A percentile compares a stretch with the other conserved stretches of the same genome.
Conservation (phyloP, 2,113 vertebrate species). For the Ginglymostoma cirratum region DNA sequence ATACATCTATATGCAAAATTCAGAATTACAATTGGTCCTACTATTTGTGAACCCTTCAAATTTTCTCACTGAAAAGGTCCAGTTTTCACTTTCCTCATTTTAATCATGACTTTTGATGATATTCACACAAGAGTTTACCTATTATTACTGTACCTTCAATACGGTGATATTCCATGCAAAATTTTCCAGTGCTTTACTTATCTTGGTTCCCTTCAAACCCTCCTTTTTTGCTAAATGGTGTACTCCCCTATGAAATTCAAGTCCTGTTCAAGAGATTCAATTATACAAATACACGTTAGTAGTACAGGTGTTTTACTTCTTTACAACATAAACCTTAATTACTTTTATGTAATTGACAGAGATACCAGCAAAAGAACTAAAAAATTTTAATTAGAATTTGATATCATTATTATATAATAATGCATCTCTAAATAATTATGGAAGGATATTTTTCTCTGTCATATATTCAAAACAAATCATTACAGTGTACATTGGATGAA, state of each 20-base stretch:
- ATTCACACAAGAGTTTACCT: neutral
- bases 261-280: conserved; percentile 51
- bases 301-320: neutral
- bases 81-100: neutral
- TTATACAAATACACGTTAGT: conserved; percentile 39
- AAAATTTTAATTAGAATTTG: neutral
- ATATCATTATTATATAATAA: neutral
- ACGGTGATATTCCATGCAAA: conserved; percentile 76
- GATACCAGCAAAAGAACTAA: neutral
- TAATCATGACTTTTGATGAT: neutral
- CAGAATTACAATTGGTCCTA: neutral
- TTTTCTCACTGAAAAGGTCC: neutral
- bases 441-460: neutral
- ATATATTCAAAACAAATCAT: too few species aligned
- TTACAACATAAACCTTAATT: neutral
- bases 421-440: neutral
- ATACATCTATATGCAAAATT: neutral
- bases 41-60: neutral
- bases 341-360: neutral
- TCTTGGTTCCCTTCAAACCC: conserved; percentile 68
- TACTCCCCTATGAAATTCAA: conserved; percentile 69
- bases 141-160: conserved; percentile 56
- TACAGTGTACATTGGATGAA: neutral
- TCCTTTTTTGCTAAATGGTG: conserved; percentile 65
- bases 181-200: conserved; percentile 69